A percentile compares a stretch with the other conserved stretches of the same genome.
These are phyloP conservation scores for Saguinus midas DNA, from an alignment of 2,113 vertebrate genomes.

Conservation along the genomic window DNA sequence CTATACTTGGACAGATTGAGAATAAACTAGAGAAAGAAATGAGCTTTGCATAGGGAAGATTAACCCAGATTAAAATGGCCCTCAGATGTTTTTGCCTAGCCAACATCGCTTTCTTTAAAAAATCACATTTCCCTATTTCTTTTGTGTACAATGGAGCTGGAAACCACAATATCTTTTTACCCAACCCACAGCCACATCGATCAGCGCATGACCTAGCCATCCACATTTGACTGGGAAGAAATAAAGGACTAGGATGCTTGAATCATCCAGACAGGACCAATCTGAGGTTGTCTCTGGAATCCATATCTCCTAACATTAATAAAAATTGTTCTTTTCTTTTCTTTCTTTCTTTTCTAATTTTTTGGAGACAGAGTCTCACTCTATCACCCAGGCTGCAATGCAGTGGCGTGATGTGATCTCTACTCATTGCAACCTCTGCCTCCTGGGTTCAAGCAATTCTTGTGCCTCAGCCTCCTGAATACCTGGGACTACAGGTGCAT, in stretches of 20 bases:
- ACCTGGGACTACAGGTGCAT: no score
- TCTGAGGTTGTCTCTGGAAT: not conserved
- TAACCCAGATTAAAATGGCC: not conserved
- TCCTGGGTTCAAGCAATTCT: no score
- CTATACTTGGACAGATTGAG: not conserved
- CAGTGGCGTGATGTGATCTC: no score
- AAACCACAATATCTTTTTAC: not conserved
- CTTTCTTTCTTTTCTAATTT: no score
- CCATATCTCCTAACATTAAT: not conserved
- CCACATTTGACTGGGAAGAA: not conserved
- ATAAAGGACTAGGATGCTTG: fast-evolving
- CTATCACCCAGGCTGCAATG: no score
- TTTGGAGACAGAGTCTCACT: no score
- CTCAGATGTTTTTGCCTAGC: not conserved
- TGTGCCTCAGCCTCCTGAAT: no score
- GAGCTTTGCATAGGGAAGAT: not conserved
- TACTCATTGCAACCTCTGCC: no score
- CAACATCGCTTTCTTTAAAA: not conserved
- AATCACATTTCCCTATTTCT: not conserved
- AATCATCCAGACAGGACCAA: not conserved
- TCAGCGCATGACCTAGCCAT: not conserved
- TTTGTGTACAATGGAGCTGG: not conserved
- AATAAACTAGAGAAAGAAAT: not conserved
- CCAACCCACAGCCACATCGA: not conserved
- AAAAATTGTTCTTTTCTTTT: not conserved